Base-by-base conservation (phyloP, 2,113 vertebrate genomes). In the Trematocara nigrifrons region DNA sequence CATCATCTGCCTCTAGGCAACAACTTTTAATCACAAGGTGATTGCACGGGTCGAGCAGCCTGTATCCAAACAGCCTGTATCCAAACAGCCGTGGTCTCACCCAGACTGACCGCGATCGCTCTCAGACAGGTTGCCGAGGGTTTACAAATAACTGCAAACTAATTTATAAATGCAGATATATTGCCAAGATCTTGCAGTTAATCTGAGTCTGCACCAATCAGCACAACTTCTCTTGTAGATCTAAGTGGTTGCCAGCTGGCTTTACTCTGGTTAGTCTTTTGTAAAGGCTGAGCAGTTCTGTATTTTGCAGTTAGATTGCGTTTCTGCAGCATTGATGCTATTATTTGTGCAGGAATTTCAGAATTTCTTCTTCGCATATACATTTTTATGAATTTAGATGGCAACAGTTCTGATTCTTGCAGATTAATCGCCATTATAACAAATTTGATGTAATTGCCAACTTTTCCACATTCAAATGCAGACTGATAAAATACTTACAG, bases 111-210 rank as follows among this genome's bases (percentile, higher is more conserved):
- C 5, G 6, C 0, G 3, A 69, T 15, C 38, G 7, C 7, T 42
- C 35, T 42, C 38, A 0, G n/a, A 22, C 7, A 9, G 38, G 22
- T 69, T 69, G n/a, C 38, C 0, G 1, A 10, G 38, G 64, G 8
- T 47, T 47, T 16, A 8, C 20, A 71, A 45, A 71, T 71, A 71
- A 29, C 20, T 47, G 20, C 66, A 45, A 47, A 10, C 20, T 0
- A 45, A 10, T 71, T 47, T 47, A 45, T 16, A 5, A 16, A 6
- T 45, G 13, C 20, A 29, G 40, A 71, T 40, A 45, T 3, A 26
- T 45, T 26, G 20, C 20, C 40, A 45, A 45, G 12, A 45, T 16
- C 5, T 20, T 66, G 18, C 20, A 47, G 2, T 71, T 20, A 71
- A 16, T 71, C 20, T 29, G 13, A 47, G 5, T 29, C 69, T 74